Evolutionary conservation across 2,888 invertebrate species (phyloP).

Genomic region (Leptopilina myrica): DNA sequence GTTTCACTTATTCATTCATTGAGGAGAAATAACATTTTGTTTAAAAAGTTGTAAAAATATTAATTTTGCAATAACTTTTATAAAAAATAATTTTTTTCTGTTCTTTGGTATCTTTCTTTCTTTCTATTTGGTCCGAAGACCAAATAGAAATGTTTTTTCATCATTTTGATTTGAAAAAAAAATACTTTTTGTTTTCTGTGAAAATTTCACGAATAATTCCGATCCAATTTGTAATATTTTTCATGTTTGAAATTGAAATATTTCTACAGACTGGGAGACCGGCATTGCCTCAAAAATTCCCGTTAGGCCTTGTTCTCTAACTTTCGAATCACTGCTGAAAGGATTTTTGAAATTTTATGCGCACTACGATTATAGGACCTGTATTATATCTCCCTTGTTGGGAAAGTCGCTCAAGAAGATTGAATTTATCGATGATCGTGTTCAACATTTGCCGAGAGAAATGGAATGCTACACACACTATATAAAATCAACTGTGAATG

Average conservation of each 20-base stretch:
- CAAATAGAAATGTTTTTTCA: too few relatives aligned
- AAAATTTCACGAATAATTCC: too few relatives aligned
- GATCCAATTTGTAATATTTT: too few relatives aligned
- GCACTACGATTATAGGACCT: constrained; percentile 72
- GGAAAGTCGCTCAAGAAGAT: constrained; percentile 74
- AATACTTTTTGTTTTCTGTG: too few relatives aligned
- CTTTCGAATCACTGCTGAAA: constrained; percentile 66
- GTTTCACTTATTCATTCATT: too few relatives aligned
- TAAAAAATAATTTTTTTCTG: too few relatives aligned
- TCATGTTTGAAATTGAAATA: background rate
- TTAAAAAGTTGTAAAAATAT: too few relatives aligned
- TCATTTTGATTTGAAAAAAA: too few relatives aligned
- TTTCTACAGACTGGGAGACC: constrained; percentile 70
- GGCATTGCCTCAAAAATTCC: constrained; percentile 51
- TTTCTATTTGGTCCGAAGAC: too few relatives aligned
- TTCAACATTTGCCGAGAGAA: constrained; percentile 55
- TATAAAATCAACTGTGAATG: constrained; percentile 47
- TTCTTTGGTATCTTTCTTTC: too few relatives aligned
- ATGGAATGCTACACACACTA: constrained; percentile 51
- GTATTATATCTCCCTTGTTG: constrained; percentile 77
- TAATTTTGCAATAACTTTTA: too few relatives aligned
- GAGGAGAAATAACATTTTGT: too few relatives aligned
- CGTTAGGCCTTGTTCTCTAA: constrained; percentile 30
- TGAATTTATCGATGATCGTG: constrained; percentile 65
- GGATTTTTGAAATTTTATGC: constrained; percentile 77